These are phyloP conservation scores for Hippolais icterina DNA, from an alignment of 2,113 vertebrate genomes.

Conservation along the genomic window DNA sequence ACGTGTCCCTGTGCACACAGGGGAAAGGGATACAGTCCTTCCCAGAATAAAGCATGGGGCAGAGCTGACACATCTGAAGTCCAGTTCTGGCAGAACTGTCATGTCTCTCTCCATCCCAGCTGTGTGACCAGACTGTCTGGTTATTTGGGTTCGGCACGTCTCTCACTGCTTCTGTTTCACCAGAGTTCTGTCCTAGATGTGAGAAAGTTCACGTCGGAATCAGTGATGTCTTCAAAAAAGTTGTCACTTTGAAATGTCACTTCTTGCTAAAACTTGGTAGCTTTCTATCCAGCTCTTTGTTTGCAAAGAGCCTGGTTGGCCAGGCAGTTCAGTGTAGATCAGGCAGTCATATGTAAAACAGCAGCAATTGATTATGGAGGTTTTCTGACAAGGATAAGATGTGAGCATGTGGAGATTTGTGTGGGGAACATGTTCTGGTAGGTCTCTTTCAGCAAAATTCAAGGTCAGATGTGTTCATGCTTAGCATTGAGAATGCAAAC, in stretches of 20 bases:
- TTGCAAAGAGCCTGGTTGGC: not conserved
- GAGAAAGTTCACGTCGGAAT: not conserved
- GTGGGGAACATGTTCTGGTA: not conserved
- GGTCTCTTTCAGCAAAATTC: not conserved
- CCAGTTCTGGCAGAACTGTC: not conserved
- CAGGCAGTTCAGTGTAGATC: not conserved
- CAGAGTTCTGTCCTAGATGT: not conserved
- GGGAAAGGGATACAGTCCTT: not conserved
- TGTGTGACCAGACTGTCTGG: not conserved
- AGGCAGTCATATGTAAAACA: not conserved
- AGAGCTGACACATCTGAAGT: not conserved
- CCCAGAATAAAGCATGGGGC: not conserved
- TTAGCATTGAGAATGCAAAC: not conserved
- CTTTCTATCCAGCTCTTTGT: not conserved
- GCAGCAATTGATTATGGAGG: not conserved
- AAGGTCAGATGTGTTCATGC: not conserved
- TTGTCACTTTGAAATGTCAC: not conserved
- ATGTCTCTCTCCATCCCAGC: not conserved
- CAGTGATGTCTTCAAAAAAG: not conserved
- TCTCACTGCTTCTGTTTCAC: not conserved
- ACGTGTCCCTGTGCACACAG: accelerated
- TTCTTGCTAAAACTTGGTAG: not conserved
- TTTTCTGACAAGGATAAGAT: not conserved
- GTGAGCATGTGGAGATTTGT: not conserved
- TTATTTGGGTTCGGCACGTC: accelerated